Base-by-base conservation (phyloP, 2,888 invertebrate species). In the Aethes cnicana region DNA sequence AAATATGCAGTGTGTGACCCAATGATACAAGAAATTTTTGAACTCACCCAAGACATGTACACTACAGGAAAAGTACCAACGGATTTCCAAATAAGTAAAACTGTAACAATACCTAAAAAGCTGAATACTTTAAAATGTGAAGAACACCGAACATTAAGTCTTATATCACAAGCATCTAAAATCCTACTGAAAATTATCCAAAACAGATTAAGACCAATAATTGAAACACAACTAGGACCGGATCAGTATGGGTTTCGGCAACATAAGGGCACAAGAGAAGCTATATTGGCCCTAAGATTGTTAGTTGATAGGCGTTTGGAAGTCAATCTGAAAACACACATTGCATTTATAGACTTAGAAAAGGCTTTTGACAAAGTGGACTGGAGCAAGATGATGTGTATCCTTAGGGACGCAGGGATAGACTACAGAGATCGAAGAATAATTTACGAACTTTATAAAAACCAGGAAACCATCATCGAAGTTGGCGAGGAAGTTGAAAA, bases 51-150 rank as follows among this genome's bases (percentile, higher is more conserved):
- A 8, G 2, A 12, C 5, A 23, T 21, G 9, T 32, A 17, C 11
- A 18, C 5, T 11, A 26, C 25, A 33, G 49, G 42, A 8, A n/a
- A 35, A 11, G 14, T 42, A 16, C 43, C 28, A 20, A 36, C 11
- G 5, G 42, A 49, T 20, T 42, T 43, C 26, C 5, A 14, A 6
- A 33, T 9, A 8, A 12, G 5, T 12, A 33, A 17, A 8, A 26
- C 26, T 3, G 26, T 26, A 6, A 26, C 26, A 7, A 6, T 26
- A 8, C 26, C 26, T 3, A 26, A 26, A n/a, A 26, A 26, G 8
- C 8, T 26, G 3, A 26, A 26, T 26, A 26, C 26, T 3, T 3
- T 26, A 6, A 26, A n/a, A n/a, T 26, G 26, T 8, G 26, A 26
- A n/a, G 26, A 26, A n/a, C 9, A 26, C 26, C 4, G 26, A 26